A percentile compares a stretch with the other conserved stretches of the same genome.
Evolutionary conservation across 2,113 vertebrate species (phyloP).

Genomic region (Chascanopsetta lugubris): DNA sequence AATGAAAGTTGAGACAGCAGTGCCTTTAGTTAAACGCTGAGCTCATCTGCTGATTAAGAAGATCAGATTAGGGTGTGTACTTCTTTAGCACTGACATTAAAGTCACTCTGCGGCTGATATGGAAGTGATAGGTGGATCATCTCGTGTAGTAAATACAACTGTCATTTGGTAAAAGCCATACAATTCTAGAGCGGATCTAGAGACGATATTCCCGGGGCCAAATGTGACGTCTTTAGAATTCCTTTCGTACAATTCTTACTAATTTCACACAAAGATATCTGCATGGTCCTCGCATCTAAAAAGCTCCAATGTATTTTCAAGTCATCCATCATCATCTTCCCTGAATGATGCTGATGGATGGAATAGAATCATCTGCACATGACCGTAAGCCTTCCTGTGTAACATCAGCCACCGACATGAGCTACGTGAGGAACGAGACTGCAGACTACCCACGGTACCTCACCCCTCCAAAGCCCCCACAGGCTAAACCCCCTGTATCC

Average conservation of each 20-base stretch:
- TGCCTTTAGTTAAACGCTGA: too few species aligned
- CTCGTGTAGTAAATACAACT: too few species aligned
- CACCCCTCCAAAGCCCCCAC: slow-evolving; percentile 7
- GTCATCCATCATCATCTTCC: background rate
- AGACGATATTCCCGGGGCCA: background rate
- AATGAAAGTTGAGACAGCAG: too few species aligned
- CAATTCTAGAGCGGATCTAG: too few species aligned
- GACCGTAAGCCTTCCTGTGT: background rate
- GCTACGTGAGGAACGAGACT: slow-evolving; percentile 19
- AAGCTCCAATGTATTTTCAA: background rate
- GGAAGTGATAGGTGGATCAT: too few species aligned
- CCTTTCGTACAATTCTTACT: background rate
- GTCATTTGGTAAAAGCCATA: too few species aligned
- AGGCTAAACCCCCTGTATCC: slow-evolving; percentile 41
- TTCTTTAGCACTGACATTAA: too few species aligned
- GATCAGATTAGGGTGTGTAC: too few species aligned
- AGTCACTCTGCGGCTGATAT: too few species aligned
- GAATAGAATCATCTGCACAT: slow-evolving; percentile 12
- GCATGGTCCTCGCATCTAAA: background rate
- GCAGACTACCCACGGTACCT: slow-evolving; percentile 4
- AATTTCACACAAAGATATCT: background rate
- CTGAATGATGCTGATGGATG: slow-evolving; percentile 7
- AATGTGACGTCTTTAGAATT: background rate
- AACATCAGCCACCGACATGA: slow-evolving; percentile 1
- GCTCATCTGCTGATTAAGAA: too few species aligned